Base-by-base conservation (phyloP, 35 echinoderm and acorn worm genomes). In the Acanthaster planci region DNA sequence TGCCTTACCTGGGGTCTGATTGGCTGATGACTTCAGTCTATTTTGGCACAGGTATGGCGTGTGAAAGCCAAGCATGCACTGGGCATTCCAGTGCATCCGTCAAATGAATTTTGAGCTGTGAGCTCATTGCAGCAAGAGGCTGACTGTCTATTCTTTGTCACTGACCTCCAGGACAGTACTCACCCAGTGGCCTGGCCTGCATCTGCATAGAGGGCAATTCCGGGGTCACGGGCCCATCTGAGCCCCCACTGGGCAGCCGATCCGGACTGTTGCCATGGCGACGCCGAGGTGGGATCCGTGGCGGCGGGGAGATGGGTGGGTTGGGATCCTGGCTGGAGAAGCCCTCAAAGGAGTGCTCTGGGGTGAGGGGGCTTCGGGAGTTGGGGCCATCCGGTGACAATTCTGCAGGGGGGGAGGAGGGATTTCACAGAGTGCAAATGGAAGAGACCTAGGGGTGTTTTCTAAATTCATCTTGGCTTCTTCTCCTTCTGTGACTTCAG, bases 241-340 rank as follows among this genome's bases (percentile, higher is more conserved):
- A 77, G 80, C 50, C 80, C n/a, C 82, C 82, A 36, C 80, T 89
- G 18, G 67, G 80, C 18, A 81, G 67, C 67, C 56, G 81, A 38
- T 58, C 81, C 12, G 53, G 81, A 36, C 81, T 57, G 56, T 47
- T 47, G 53, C 54, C 80, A 31, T 83, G 87, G 26, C 55, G 78
- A 21, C 85, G 52, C 57, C 90, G 67, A 0, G 90, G 90, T 1
- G 90, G 90, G 21, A 92, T 79, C 44, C 82, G 77, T 30, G 90
- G 90, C 50, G 90, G 90, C 1, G 90, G 90, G 37, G 84, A 87
- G 12, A 57, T 40, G 17, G 84, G 84, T 16, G 90, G 90, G 39
- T 44, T 76, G 32, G 78, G 77, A 53, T 92, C 90, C 19, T 78
- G 78, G 59, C 90, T 92, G 9, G 84, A 87, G 19, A 81, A 67